phyloP scores from a whole-genome alignment of 2,113 vertebrate species.

The Podarcis muralis region DNA sequence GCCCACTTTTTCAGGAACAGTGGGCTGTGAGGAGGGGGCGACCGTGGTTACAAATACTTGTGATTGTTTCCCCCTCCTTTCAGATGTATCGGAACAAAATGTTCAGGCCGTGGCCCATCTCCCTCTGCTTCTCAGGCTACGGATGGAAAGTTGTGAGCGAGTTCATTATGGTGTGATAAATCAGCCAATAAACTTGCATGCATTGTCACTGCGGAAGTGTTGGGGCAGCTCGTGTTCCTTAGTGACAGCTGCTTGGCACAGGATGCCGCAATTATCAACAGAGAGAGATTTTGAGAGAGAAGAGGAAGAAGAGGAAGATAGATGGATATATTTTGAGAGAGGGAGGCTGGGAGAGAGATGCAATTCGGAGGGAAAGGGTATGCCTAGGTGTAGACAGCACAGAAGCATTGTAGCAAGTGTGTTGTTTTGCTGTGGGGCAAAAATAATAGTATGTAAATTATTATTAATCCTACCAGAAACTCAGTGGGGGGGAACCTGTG shows the following conservation, averaged over 20 bases:
- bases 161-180: slow-evolving; percentile 47
- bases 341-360: no score
- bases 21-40: slow-evolving; percentile 1
- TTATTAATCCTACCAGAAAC: no score
- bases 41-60: not conserved
- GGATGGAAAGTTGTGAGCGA: slow-evolving; percentile 39
- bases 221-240: slow-evolving; percentile 41
- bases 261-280: slow-evolving; percentile 37
- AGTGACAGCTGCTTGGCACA: slow-evolving; percentile 53
- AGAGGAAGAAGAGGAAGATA: not conserved
- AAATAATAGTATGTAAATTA: not conserved
- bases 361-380: no score
- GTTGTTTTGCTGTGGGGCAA: not conserved
- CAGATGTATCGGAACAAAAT: slow-evolving; percentile 55
- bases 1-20: slow-evolving; percentile 33
- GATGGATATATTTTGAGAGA: no score
- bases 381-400: slow-evolving; percentile 37
- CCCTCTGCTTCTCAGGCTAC: slow-evolving; percentile 13
- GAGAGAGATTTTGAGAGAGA: slow-evolving; percentile 15
- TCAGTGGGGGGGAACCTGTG: no score
- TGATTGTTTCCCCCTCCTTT: slow-evolving; percentile 52
- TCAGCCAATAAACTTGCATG: slow-evolving; percentile 26
- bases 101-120: slow-evolving; percentile 45
- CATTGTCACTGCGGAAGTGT: slow-evolving; percentile 1
- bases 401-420: not conserved